Base-by-base conservation (phyloP, 2,888 invertebrate genomes). In the Aricia artaxerxes region DNA sequence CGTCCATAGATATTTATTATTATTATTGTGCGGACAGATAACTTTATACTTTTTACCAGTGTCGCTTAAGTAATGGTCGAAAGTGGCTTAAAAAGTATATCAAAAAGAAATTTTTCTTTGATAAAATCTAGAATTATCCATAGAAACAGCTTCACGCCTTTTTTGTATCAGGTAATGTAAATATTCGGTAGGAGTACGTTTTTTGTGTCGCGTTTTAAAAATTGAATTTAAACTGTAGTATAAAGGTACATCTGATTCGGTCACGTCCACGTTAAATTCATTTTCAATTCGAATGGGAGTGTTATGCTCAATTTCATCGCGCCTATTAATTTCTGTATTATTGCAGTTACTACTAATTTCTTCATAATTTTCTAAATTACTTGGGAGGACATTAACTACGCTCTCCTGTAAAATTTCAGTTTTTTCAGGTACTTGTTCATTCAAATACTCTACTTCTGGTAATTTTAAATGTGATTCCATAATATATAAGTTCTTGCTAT, bases 161-260 rank as follows among this genome's bases (percentile, higher is more conserved):
- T 96, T 88, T 79, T 92, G 90, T 13, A 95, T 95, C 81, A 96
- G 90, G 86, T 96, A 95, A 83, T 93, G 94, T 80, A 96, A 86
- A 88, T 95, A 96, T 81, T 95, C 94, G 79, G 95, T 95, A 1
- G 96, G 96, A 9, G 88, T 89, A 35, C 88, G 76, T 35, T 53
- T 75, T 16, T 9, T 57, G 5, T 13, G 16, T 6, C 57, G 57
- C 31, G 31, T 13, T 49, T 57, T 31, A 9, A 76, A 57, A 57
- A 57, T 57, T 57, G 76, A 76, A 35, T 76, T 76, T 2, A 76
- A 57, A 35, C 76, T 76, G 5, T 35, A 53, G 35, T 76, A 76
- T 13, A 75, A n/a, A 24, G 69, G 1, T 35, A 35, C 5, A 5
- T 13, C 69, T 16, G 69, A 35, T 16, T 38, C 35, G 11, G 13